A percentile compares a stretch with the other conserved stretches of the same genome.
These are phyloP conservation scores for Magallana nippona DNA, from an alignment of 2,888 invertebrate genomes.

Conservation along the genomic window DNA sequence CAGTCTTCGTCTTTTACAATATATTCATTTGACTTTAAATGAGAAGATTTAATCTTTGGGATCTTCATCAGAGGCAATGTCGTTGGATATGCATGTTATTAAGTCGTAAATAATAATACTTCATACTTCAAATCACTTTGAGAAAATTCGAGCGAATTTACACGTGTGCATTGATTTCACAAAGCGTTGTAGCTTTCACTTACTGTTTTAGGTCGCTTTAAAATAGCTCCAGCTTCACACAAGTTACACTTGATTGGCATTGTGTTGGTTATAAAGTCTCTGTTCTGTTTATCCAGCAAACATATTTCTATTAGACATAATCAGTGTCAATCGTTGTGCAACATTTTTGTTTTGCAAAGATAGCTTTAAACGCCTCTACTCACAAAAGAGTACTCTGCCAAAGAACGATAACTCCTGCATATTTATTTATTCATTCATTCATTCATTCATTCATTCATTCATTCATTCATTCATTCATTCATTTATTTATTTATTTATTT, in stretches of 20 bases:
- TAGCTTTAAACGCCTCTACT: neutral
- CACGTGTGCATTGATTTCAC: neutral
- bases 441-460: neutral
- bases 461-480: neutral
- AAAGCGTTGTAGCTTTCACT: slow-evolving; percentile 40
- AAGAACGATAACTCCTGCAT: neutral
- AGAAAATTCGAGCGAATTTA: slow-evolving; percentile 9
- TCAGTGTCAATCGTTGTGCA: neutral
- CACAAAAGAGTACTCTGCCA: neutral
- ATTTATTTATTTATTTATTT: neutral
- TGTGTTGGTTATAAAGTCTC: slow-evolving; percentile 28
- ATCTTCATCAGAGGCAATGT: no score
- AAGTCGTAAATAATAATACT: no score
- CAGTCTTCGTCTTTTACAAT: no score
- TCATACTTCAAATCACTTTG: neutral
- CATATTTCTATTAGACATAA: neutral
- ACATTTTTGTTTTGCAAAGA: neutral
- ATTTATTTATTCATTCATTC: neutral
- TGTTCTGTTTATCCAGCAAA: neutral
- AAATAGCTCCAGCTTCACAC: slow-evolving; percentile 72
- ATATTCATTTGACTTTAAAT: no score
- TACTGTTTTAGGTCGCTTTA: slow-evolving; percentile 80
- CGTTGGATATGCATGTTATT: no score
- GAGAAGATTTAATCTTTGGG: no score
- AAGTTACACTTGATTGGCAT: slow-evolving; percentile 69